These are phyloP conservation scores for Cylas formicarius DNA, from an alignment of 1,140 invertebrate genomes.

Conservation along the genomic window DNA sequence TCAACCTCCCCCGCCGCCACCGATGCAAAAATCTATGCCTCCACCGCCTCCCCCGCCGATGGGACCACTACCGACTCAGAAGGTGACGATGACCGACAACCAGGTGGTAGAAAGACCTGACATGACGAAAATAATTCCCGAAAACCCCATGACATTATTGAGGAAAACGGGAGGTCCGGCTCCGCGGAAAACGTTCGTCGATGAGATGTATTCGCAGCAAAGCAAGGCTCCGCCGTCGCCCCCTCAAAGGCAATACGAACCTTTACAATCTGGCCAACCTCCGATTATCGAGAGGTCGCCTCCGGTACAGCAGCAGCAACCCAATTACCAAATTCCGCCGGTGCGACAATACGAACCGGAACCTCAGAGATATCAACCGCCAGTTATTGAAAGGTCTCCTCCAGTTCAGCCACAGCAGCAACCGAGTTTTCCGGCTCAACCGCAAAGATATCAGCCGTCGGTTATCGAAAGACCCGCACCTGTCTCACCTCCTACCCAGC, in stretches of 20 bases:
- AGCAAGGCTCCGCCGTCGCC: constrained; percentile 6
- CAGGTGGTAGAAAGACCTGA: constrained; percentile 50
- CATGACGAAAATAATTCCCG: constrained; percentile 55
- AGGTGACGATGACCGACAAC: constrained; percentile 41
- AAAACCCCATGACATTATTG: constrained; percentile 54
- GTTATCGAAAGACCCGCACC: constrained; percentile 41
- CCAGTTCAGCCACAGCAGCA: constrained; percentile 5
- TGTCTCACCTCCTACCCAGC: constrained; percentile 20
- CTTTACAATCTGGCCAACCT: constrained; percentile 4
- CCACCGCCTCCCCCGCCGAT: constrained; percentile 50
- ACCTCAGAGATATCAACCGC: constrained; percentile 3
- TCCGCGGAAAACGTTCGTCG: constrained; percentile 34
- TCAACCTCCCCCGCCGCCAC: constrained; percentile 35
- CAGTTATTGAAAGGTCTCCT: constrained; percentile 1
- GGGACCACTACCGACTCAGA: constrained; percentile 44
- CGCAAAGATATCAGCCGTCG: constrained; percentile 8
- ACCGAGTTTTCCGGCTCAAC: constrained; percentile 10
- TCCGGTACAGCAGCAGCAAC: constrained; percentile 44
- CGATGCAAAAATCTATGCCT: constrained; percentile 42
- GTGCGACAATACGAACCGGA: too few relatives aligned
- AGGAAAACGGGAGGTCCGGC: constrained; percentile 45
- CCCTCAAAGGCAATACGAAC: constrained; percentile 43
- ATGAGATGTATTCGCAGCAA: constrained; percentile 23
- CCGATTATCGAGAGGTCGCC: too few relatives aligned
- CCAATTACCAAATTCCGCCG: constrained; percentile 46